A percentile compares a stretch with the other conserved stretches of the same genome.
Evolutionary conservation across 2,113 vertebrate species (phyloP).

Genomic region (Chaetura pelagica): DNA sequence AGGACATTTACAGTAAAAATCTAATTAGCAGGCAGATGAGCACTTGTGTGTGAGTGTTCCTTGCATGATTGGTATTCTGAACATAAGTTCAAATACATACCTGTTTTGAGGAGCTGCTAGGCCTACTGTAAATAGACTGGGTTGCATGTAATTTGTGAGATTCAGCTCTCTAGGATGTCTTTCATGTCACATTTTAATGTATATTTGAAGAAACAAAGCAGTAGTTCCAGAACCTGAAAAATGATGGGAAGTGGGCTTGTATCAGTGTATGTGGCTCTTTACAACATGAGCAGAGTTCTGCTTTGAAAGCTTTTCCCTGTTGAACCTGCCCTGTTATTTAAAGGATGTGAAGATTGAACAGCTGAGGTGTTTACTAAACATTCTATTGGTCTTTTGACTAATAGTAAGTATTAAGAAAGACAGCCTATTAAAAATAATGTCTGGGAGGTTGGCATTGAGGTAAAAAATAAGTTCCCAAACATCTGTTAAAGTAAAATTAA

Average conservation of each 20-base stretch:
- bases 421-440: slow-evolving; percentile 12
- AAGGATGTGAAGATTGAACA: neutral
- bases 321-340: neutral
- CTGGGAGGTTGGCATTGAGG: neutral
- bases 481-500: neutral
- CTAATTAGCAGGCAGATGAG: neutral
- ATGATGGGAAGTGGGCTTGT: neutral
- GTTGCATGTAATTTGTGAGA: neutral
- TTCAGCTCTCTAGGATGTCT: neutral
- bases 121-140: neutral
- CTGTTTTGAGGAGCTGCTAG: neutral
- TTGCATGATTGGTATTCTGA: neutral
- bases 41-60: accelerated
- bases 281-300: neutral
- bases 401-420: slow-evolving; percentile 7
- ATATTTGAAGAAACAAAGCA: neutral
- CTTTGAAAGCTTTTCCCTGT: neutral
- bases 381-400: slow-evolving; percentile 4
- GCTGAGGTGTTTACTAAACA: neutral
- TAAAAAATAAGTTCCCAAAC: neutral
- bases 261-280: neutral
- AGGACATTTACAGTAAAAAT: neutral
- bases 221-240: neutral
- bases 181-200: neutral
- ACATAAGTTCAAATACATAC: neutral